phyloP scores from a whole-genome alignment of 1,140 invertebrate species.

The Daktulosphaira vitifoliae region DNA sequence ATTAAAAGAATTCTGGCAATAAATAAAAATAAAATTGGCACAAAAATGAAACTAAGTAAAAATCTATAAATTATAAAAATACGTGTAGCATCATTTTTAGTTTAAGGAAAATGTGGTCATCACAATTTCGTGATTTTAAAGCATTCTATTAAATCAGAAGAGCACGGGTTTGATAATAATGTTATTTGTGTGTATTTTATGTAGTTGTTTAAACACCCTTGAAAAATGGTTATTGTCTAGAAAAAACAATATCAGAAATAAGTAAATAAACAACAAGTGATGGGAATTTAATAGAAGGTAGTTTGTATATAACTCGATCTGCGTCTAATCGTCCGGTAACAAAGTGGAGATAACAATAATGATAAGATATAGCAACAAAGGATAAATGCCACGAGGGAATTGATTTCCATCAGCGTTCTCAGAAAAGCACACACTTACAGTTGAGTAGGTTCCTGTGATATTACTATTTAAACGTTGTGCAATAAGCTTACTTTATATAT shows the following conservation, averaged over 20 bases:
- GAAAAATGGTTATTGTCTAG: too few relatives aligned
- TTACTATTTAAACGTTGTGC: constrained; percentile 8
- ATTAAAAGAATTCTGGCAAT: not conserved
- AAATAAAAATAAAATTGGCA: not conserved
- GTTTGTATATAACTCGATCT: not conserved
- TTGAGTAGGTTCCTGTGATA: too few relatives aligned
- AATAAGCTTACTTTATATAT: too few relatives aligned
- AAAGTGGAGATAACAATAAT: constrained; percentile 13
- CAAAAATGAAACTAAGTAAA: too few relatives aligned
- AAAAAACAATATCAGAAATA: constrained; percentile 18
- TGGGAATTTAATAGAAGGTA: not conserved
- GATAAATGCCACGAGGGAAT: constrained; percentile 8
- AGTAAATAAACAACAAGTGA: constrained; percentile 2
- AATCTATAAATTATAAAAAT: too few relatives aligned
- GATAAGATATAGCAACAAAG: not conserved
- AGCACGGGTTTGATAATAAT: too few relatives aligned
- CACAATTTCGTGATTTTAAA: not conserved
- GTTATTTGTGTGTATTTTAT: too few relatives aligned
- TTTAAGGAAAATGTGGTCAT: too few relatives aligned
- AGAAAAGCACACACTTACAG: too few relatives aligned
- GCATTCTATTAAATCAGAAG: not conserved
- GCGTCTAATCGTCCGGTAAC: constrained; percentile 20
- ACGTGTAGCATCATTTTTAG: too few relatives aligned
- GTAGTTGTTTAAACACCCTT: too few relatives aligned
- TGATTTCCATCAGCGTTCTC: not conserved